Percentiles rank a stretch among this genome's conserved stretches.
Evolutionary conservation across 2,797 vertebrate species (phyloP).

Genomic region (Acanthopagrus latus): DNA sequence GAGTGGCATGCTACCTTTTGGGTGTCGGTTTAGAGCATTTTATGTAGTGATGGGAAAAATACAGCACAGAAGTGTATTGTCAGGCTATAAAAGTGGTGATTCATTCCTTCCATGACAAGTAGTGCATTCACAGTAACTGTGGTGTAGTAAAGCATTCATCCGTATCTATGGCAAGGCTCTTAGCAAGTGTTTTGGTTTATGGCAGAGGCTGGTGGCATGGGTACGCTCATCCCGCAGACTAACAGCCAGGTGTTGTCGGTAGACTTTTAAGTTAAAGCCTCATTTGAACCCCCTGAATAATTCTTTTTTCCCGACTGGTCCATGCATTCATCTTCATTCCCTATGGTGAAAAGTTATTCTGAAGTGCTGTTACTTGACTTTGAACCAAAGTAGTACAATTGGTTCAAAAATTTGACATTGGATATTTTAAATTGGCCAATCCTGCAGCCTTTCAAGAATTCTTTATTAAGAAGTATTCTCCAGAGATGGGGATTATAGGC

Average conservation of each 20-base stretch:
- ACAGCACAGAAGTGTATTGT: not conserved
- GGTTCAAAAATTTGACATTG: conserved; percentile 73
- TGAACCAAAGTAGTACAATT: conserved; percentile 77
- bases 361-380: conserved; percentile 67
- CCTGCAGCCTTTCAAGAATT: conserved; percentile 73
- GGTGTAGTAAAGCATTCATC: conserved; percentile 28
- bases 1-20: not conserved
- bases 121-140: not conserved
- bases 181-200: conserved; percentile 22
- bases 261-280: conserved; percentile 65
- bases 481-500: conserved; percentile 78
- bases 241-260: conserved; percentile 56
- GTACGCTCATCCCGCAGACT: conserved; percentile 32
- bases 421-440: conserved; percentile 78
- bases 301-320: conserved; percentile 34
- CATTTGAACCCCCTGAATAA: conserved; percentile 73
- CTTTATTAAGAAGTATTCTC: conserved; percentile 75
- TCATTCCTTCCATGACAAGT: conserved; percentile 31
- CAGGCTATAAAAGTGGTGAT: conserved; percentile 9
- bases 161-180: conserved; percentile 11
- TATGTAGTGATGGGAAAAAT: not conserved
- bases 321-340: conserved; percentile 65
- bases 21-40: not conserved
- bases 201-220: conserved; percentile 25
- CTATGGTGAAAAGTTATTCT: conserved; percentile 66